These are phyloP conservation scores for Sarcophaga peregrina DNA, from an alignment of 1,140 invertebrate species.

Conservation along the genomic window DNA sequence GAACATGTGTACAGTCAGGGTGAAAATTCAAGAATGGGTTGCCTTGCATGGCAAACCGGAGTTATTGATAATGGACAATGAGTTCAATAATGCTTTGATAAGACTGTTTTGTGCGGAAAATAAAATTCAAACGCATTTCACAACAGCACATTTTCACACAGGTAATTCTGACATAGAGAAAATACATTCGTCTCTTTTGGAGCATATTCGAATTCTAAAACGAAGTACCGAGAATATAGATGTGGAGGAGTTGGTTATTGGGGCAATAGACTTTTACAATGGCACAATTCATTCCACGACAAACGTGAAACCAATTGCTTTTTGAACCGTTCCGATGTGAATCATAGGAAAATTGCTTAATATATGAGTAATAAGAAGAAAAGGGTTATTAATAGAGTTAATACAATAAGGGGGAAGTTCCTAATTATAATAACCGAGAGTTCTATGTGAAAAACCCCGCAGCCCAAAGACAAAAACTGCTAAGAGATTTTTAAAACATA, in stretches of 20 bases:
- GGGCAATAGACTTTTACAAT: too few relatives aligned
- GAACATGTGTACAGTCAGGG: background rate
- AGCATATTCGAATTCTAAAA: background rate
- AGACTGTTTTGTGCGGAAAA: too few relatives aligned
- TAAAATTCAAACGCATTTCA: too few relatives aligned
- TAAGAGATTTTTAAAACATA: background rate
- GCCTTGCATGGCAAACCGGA: background rate
- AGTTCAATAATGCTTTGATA: too few relatives aligned
- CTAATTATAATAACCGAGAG: background rate
- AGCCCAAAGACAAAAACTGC: background rate
- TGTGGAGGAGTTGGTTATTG: too few relatives aligned
- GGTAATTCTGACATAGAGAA: background rate
- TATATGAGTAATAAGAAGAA: background rate
- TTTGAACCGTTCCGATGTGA: background rate
- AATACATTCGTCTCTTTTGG: background rate
- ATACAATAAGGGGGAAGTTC: background rate
- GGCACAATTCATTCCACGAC: too few relatives aligned
- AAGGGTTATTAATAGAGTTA: background rate
- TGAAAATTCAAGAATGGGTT: background rate
- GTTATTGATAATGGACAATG: too few relatives aligned
- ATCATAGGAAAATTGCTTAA: background rate
- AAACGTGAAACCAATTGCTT: background rate
- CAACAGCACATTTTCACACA: background rate
- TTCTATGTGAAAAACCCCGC: background rate
- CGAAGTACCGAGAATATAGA: too few relatives aligned